phyloP scores from a whole-genome alignment of 2,113 vertebrate genomes.

The Oreochromis tanganicae region DNA sequence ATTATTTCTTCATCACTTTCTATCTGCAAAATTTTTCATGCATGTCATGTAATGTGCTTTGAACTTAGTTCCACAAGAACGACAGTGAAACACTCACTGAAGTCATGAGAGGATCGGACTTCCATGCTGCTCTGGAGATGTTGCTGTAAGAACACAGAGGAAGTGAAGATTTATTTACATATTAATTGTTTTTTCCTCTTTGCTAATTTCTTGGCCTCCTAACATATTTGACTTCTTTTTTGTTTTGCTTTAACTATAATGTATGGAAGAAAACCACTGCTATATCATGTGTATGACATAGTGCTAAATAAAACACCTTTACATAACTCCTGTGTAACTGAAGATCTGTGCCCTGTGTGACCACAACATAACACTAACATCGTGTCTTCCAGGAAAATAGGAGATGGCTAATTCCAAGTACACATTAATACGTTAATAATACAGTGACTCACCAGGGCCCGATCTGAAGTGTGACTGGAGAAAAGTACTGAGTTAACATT shows the following conservation, averaged over 20 bases:
- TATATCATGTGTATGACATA: not conserved
- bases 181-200: not conserved
- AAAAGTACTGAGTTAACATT: constrained; percentile 90
- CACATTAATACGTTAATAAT: not conserved
- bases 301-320: not conserved
- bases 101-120: constrained; percentile 75
- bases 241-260: not conserved
- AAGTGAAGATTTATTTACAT: not conserved
- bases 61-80: not conserved
- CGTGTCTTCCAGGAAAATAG: not conserved
- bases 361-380: not conserved
- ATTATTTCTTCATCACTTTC: not conserved
- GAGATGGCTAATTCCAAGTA: not conserved
- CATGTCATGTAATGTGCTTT: not conserved
- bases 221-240: not conserved
- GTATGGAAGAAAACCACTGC: not conserved
- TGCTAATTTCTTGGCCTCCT: not conserved
- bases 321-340: not conserved
- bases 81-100: constrained; percentile 77
- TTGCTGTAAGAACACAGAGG: constrained; percentile 59
- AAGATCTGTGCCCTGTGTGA: not conserved
- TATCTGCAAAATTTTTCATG: not conserved
- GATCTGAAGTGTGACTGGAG: constrained; percentile 75
- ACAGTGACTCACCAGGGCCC: constrained; percentile 83
- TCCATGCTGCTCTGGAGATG: constrained; percentile 82